Evolutionary conservation across 37 sponge, comb jelly and placozoan genomes (phyloP).

Genomic region (Tethya wilhelma): DNA sequence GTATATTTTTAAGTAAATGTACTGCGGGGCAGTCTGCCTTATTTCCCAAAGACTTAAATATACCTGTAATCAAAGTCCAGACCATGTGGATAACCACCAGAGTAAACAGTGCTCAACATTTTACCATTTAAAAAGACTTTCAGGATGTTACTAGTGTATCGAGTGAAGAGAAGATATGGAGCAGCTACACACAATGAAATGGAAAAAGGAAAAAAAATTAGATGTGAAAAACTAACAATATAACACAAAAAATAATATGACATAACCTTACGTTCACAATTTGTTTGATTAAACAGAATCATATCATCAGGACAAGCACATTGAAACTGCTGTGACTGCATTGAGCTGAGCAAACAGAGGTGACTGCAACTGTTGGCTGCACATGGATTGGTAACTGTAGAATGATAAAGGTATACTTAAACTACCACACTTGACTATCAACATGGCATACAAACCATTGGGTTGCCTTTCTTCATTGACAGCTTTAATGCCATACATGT

Average conservation of each 20-base stretch:
- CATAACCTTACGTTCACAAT: conserved; percentile 10
- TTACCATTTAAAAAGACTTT: conserved; percentile 2
- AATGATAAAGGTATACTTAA: neutral
- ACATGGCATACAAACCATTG: neutral
- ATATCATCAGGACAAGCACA: conserved; percentile 21
- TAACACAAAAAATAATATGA: too few relatives aligned
- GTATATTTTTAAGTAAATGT: too few relatives aligned
- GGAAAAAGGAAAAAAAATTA: neutral
- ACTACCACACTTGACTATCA: neutral
- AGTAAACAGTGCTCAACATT: neutral
- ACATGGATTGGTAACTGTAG: conserved; percentile 11
- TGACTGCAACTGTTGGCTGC: conserved; percentile 2
- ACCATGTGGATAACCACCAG: neutral
- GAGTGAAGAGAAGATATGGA: neutral
- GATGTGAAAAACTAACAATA: too few relatives aligned
- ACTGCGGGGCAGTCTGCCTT: too few relatives aligned
- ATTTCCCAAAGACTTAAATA: neutral
- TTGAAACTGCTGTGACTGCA: neutral
- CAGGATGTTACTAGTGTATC: neutral
- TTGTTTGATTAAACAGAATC: neutral
- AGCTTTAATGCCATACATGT: conserved; percentile 15
- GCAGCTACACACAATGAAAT: neutral
- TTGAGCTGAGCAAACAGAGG: conserved; percentile 10
- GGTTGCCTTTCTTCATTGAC: conserved; percentile 6
- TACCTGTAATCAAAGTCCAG: conserved; percentile 29